A percentile compares a stretch with the other conserved stretches of the same genome.
Conservation (phyloP, 2,888 invertebrate genomes). For the Arrhopalites spinosus region DNA sequence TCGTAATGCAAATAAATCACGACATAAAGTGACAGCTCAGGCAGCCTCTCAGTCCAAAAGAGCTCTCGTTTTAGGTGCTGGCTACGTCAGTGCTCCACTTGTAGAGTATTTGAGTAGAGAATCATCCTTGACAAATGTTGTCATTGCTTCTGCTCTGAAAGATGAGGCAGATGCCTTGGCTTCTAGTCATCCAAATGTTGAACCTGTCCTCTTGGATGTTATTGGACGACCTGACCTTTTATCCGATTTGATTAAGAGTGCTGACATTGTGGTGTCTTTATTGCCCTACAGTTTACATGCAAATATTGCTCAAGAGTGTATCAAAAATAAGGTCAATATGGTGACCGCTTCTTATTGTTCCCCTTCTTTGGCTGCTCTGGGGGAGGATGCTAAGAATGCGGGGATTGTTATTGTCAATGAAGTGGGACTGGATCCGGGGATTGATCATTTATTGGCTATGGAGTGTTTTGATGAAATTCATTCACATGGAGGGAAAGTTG, state of each 20-base stretch:
- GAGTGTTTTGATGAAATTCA: constrained; percentile 95
- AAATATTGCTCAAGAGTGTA: constrained; percentile 79
- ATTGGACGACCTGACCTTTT: constrained; percentile 71
- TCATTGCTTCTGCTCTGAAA: constrained; percentile 76
- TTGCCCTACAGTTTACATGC: constrained; percentile 91
- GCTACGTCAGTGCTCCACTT: constrained; percentile 90
- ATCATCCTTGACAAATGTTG: constrained; percentile 23
- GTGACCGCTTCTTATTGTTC: constrained; percentile 96
- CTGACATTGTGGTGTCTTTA: constrained; percentile 82
- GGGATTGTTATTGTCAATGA: constrained; percentile 95
- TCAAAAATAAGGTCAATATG: constrained; percentile 84
- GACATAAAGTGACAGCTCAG: constrained; percentile 33
- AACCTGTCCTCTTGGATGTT: constrained; percentile 82
- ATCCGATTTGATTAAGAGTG: constrained; percentile 72
- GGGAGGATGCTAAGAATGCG: constrained; percentile 79
- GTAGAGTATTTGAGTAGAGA: constrained; percentile 80
- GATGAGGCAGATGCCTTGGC: constrained; percentile 88
- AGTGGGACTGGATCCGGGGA: constrained; percentile 97
- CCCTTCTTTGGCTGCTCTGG: constrained; percentile 78
- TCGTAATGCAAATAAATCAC: constrained; percentile 69
- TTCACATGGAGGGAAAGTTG: constrained; percentile 84
- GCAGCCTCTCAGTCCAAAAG: constrained; percentile 33
- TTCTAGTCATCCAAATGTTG: constrained; percentile 74
- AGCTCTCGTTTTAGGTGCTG: constrained; percentile 93
- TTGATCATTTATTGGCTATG: constrained; percentile 93